Conservation (phyloP, 2,797 vertebrate species). For the Myotis myotis region DNA sequence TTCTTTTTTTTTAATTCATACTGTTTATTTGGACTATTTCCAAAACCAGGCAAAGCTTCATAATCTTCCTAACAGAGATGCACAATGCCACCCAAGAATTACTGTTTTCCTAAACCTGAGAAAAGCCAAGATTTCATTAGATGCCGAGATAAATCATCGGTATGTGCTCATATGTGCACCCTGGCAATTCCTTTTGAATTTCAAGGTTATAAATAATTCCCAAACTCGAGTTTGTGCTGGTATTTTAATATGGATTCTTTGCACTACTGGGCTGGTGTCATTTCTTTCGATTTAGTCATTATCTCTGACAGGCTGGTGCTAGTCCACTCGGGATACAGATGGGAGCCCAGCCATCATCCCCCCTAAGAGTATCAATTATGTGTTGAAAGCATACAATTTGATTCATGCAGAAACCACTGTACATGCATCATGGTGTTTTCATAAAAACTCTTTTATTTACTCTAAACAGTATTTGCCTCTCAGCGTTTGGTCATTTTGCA, state of each 20-base stretch:
- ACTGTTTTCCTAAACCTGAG: constrained; percentile 18
- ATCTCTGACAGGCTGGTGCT: background rate
- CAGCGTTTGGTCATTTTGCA: constrained; percentile 48
- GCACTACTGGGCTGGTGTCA: background rate
- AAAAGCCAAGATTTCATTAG: constrained; percentile 43
- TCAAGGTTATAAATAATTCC: constrained; percentile 65
- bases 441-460: constrained; percentile 67
- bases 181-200: constrained; percentile 45
- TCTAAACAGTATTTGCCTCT: constrained; percentile 69
- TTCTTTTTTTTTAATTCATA: constrained; percentile 29
- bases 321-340: background rate
- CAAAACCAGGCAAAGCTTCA: constrained; percentile 50
- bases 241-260: constrained; percentile 39
- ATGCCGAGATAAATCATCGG: constrained; percentile 47
- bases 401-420: constrained; percentile 49
- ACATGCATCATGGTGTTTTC: constrained; percentile 60
- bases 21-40: constrained; percentile 33
- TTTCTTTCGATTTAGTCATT: constrained; percentile 59
- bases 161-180: constrained; percentile 7
- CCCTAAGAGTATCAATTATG: constrained; percentile 46
- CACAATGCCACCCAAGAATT: constrained; percentile 25
- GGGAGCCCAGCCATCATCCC: background rate
- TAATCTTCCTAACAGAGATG: constrained; percentile 39
- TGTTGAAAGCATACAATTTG: constrained; percentile 56
- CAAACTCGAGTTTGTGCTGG: background rate